Percentiles rank a stretch among this genome's conserved stretches.
Evolutionary conservation across 2,888 invertebrate genomes (phyloP).

Genomic region (Ochropleura plecta): DNA sequence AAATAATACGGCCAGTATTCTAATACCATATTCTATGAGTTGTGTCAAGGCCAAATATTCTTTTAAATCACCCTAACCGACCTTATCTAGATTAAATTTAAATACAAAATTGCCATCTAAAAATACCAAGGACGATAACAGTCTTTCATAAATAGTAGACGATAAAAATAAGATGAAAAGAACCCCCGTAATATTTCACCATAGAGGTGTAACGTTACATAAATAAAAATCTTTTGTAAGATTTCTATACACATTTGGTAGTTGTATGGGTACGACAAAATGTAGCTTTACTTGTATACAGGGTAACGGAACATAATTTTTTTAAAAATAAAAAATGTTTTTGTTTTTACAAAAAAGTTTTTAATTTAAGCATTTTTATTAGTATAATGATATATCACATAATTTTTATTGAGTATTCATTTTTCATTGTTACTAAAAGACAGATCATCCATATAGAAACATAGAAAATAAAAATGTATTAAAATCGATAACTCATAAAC

Average conservation of each 20-base stretch:
- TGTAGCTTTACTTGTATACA: not conserved
- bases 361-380: too few relatives aligned
- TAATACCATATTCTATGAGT: not conserved
- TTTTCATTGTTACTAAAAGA: too few relatives aligned
- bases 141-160: slow-evolving; percentile 45
- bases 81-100: slow-evolving; percentile 41
- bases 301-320: not conserved
- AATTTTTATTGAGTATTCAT: too few relatives aligned
- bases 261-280: slow-evolving; percentile 7
- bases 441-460: too few relatives aligned
- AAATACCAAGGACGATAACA: slow-evolving; percentile 16
- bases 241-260: slow-evolving; percentile 45
- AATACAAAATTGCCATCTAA: slow-evolving; percentile 34
- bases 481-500: too few relatives aligned
- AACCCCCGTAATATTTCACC: slow-evolving; percentile 51
- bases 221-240: slow-evolving; percentile 56
- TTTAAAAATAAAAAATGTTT: too few relatives aligned
- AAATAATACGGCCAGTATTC: not conserved
- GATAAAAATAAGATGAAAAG: slow-evolving; percentile 40
- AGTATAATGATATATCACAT: too few relatives aligned
- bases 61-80: not conserved
- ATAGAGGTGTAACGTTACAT: slow-evolving; percentile 23
- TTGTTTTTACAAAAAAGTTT: too few relatives aligned
- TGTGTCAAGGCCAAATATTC: not conserved
- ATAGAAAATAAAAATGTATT: too few relatives aligned